These are phyloP conservation scores for Cerastis leucographa DNA, from an alignment of 2,888 invertebrate species.

Conservation along the genomic window DNA sequence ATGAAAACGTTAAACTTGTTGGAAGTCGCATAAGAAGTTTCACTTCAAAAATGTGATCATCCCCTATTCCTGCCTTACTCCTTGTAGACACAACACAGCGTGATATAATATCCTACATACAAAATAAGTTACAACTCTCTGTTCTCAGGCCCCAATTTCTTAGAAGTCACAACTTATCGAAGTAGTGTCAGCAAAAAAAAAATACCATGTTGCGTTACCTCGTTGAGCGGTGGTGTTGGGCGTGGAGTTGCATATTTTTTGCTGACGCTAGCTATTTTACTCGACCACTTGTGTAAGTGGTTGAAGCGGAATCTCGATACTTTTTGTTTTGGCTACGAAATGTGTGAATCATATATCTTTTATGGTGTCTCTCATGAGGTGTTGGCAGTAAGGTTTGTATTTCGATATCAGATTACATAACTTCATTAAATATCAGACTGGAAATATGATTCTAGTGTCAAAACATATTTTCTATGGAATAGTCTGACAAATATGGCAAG, in stretches of 20 bases:
- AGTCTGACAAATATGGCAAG: neutral
- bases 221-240: neutral
- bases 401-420: neutral
- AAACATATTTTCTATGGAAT: too few relatives aligned
- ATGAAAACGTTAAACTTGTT: too few relatives aligned
- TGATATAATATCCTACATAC: neutral
- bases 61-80: neutral
- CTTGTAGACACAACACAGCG: neutral
- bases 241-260: constrained; percentile 42
- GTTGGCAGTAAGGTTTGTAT: neutral
- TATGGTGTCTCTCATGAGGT: neutral
- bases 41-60: too few relatives aligned
- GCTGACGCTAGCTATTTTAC: neutral
- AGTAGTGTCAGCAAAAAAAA: constrained; percentile 41
- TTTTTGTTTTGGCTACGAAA: constrained; percentile 34
- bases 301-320: constrained; percentile 22
- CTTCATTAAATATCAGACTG: neutral
- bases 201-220: constrained; percentile 19
- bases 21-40: too few relatives aligned
- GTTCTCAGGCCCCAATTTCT: constrained; percentile 25
- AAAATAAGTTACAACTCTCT: neutral
- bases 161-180: constrained; percentile 9
- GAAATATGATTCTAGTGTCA: neutral
- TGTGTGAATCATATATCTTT: constrained; percentile 1
- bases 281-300: constrained; percentile 14